Evolutionary conservation across 1,140 invertebrate species (phyloP).

Genomic region (Lordiphosa clarofinis): DNA sequence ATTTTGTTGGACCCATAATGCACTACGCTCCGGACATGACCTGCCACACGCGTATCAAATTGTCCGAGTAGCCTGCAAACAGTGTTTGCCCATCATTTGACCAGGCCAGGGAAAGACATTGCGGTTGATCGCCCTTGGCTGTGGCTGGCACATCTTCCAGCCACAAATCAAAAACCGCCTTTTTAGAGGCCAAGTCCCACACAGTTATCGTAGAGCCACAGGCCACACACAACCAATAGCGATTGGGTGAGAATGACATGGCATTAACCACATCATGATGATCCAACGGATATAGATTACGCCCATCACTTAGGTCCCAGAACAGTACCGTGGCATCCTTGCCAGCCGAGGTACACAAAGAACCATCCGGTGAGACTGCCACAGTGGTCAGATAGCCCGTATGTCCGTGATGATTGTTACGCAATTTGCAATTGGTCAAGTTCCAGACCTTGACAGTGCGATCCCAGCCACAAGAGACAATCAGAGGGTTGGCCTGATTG

Average conservation of each 20-base stretch:
- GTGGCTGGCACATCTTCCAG: too few species aligned
- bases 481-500: too few species aligned
- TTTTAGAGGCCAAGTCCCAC: too few species aligned
- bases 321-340: constrained; percentile 78
- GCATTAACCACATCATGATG: constrained; percentile 99
- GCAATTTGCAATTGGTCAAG: constrained; percentile 97
- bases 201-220: too few species aligned
- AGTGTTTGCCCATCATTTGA: constrained; percentile 98
- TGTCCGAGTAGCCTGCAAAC: constrained; percentile 99
- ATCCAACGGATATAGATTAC: constrained; percentile 98
- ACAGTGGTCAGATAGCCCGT: constrained; percentile 98
- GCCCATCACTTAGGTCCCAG: constrained; percentile 99
- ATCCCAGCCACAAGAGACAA: too few species aligned
- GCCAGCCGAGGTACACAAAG: too few species aligned
- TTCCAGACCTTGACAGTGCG: constrained; percentile 94
- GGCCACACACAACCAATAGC: too few species aligned
- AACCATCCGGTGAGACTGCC: constrained; percentile 87
- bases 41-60: constrained; percentile 98
- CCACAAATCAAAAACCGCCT: too few species aligned
- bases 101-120: constrained; percentile 94
- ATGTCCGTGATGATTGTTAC: constrained; percentile 98
- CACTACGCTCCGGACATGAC: constrained; percentile 80
- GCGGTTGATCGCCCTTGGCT: too few species aligned
- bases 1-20: too few species aligned
- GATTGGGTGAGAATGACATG: constrained; percentile 96